A percentile compares a stretch with the other conserved stretches of the same genome.
Evolutionary conservation across 2,113 vertebrate species (phyloP).

Genomic region (Pardalotus punctatus): DNA sequence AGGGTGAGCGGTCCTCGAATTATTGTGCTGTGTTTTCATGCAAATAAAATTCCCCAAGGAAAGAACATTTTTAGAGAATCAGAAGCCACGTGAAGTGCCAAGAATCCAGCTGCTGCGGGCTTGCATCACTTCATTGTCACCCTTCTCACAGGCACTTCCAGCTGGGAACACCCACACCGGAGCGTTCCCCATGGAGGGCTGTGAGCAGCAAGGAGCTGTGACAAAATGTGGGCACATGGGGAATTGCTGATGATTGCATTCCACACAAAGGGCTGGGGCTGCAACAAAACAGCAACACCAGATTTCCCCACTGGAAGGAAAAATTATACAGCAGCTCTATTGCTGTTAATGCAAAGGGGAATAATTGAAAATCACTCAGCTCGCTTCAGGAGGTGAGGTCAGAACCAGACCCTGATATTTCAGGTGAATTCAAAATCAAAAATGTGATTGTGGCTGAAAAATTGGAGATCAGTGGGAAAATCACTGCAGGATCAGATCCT

Average conservation of each 20-base stretch:
- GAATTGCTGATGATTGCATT: slow-evolving; percentile 18
- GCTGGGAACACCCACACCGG: background rate
- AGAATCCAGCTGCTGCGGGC: background rate
- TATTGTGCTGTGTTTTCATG: background rate
- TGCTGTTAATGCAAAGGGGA: background rate
- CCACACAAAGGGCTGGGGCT: slow-evolving; percentile 4
- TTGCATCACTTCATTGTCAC: background rate
- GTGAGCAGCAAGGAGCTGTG: background rate
- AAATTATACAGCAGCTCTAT: background rate
- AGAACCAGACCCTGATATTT: background rate
- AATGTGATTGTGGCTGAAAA: background rate
- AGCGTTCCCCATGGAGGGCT: background rate
- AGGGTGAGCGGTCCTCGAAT: background rate
- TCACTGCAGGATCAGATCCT: background rate
- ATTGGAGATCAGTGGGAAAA: background rate
- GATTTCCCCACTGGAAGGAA: background rate
- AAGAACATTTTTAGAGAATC: background rate
- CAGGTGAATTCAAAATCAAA: background rate
- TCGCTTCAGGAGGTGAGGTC: accelerated
- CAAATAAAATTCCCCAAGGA: slow-evolving; percentile 11
- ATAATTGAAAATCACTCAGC: background rate
- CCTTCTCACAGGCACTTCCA: background rate
- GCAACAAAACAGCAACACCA: background rate
- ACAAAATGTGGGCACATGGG: slow-evolving; percentile 5
- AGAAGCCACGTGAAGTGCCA: background rate